Evolutionary conservation across 2,113 vertebrate species (phyloP), one percentile per base, ranked within the genome.

Genomic region (Dipodomys merriami): DNA sequence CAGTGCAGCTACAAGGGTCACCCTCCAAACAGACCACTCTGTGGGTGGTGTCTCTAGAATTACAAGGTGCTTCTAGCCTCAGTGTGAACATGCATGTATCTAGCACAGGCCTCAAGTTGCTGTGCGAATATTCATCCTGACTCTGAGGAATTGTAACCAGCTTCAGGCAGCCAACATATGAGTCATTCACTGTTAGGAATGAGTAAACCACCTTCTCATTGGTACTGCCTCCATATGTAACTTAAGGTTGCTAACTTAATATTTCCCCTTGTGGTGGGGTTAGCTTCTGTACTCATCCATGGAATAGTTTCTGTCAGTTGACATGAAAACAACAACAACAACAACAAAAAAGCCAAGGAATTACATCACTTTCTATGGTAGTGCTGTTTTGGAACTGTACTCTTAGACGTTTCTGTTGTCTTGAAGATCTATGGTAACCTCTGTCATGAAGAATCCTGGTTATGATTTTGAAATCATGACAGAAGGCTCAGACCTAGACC

Each of bases 371-470:
- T 93, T 82, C 49, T 86, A 7, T 83, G 74, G 16, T 85, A 22
- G 22, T 81, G n/a, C 80, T 79, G 62, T 83, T 95, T 91, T n/a
- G 84, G 16, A 87, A 85, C 30, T 78, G 20, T 22, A 60, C 18
- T 79, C 60, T 88, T 71, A 93, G 79, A 88, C 88, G 44, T 88
- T 46, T 65, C 46, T 71, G 39, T 80, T 83, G 33, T 91, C 85
- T 33, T 71, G 88, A 83, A 83, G 72, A 71, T 74, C 12, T 13
- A 0, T 67, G 25, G 10, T 93, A 35, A 76, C 46, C 53, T 19
- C 39, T 57, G 33, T 22, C 73, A 44, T 87, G 79, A 85, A 67
- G 39, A n/a, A 68, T 69, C 10, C 53, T 57, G 53, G 12, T 57
- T 57, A 16, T 49, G 49, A 65, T 57, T 83, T 94, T 90, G 78